phyloP scores from a whole-genome alignment of 2,113 vertebrate genomes.

The Pygathrix nemaeus region DNA sequence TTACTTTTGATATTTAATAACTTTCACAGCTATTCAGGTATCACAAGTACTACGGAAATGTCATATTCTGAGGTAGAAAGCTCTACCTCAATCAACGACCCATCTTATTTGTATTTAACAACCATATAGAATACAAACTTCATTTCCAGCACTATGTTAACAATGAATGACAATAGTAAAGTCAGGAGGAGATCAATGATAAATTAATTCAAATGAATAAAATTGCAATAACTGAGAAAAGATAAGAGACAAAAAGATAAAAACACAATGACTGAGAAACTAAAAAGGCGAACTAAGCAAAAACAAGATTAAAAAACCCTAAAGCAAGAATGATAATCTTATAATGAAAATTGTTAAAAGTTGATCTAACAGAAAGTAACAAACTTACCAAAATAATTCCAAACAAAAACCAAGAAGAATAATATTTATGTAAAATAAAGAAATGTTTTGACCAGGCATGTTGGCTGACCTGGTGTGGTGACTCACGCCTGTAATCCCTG shows the following conservation, averaged over 20 bases:
- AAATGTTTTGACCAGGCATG: background rate
- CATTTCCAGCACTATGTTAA: background rate
- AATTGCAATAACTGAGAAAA: background rate
- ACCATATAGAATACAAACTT: background rate
- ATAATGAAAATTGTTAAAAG: background rate
- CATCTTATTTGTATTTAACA: conserved; percentile 5
- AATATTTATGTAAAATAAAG: conserved; percentile 16
- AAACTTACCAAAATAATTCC: background rate
- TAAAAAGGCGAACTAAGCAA: conserved; percentile 48
- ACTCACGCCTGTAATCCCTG: too few species aligned
- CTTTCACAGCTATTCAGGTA: background rate
- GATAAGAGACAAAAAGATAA: background rate
- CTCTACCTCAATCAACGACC: background rate
- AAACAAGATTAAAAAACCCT: conserved; percentile 6
- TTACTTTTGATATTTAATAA: background rate
- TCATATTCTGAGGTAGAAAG: background rate
- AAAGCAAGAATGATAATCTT: conserved; percentile 9
- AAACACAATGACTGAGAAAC: background rate
- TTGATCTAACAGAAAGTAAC: background rate
- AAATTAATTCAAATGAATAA: conserved; percentile 53
- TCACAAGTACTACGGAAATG: background rate
- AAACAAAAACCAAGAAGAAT: background rate
- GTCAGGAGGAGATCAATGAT: background rate
- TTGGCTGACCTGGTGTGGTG: too few species aligned
- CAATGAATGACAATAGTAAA: conserved; percentile 15